phyloP scores from a whole-genome alignment of 2,113 vertebrate species.

The Pyxicephalus adspersus region DNA sequence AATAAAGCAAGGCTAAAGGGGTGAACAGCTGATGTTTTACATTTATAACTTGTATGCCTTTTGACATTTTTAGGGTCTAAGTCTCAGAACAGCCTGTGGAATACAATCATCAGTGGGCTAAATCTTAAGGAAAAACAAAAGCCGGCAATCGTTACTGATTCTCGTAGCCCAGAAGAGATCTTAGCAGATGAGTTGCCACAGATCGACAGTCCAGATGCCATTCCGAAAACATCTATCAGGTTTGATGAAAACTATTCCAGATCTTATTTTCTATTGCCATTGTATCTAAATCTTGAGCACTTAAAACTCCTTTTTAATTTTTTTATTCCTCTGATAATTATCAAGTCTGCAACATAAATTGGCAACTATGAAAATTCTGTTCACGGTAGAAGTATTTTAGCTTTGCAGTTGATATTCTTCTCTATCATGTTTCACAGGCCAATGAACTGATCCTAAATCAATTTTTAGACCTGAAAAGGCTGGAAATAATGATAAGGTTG shows the following conservation, averaged over 20 bases:
- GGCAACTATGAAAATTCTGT: background rate
- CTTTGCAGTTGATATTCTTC: constrained; percentile 36
- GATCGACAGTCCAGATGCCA: constrained; percentile 82
- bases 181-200: constrained; percentile 86
- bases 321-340: too few species aligned
- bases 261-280: background rate
- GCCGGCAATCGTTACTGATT: constrained; percentile 76
- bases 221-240: constrained; percentile 94
- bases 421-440: background rate
- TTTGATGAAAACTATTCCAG: constrained; percentile 66
- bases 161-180: constrained; percentile 86
- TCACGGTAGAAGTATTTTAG: background rate
- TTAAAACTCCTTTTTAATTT: too few species aligned
- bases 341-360: too few species aligned
- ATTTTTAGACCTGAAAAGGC: background rate
- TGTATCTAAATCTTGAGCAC: background rate
- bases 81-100: constrained; percentile 91
- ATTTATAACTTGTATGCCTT: background rate
- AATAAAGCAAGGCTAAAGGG: background rate
- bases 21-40: background rate
- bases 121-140: constrained; percentile 80
- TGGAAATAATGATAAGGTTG: background rate
- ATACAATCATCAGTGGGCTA: constrained; percentile 82
- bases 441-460: constrained; percentile 2
- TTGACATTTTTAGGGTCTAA: constrained; percentile 82